Conservation (phyloP, 2,797 vertebrate genomes). For the Philypnodon macrostomus region DNA sequence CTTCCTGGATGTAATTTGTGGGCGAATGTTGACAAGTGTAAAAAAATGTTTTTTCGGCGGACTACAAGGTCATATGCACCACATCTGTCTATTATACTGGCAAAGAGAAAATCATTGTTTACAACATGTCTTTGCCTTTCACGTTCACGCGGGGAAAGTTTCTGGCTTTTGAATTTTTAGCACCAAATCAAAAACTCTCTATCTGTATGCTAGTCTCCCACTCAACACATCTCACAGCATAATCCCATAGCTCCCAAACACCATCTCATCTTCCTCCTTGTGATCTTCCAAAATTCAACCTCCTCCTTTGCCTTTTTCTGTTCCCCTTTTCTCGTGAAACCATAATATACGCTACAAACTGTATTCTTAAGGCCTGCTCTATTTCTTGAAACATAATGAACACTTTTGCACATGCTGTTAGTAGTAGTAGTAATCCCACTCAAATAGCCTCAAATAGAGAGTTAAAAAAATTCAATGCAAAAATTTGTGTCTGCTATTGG, state of each 20-base stretch:
- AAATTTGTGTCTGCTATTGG: background rate
- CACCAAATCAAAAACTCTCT: constrained; percentile 38
- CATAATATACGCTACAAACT: constrained; percentile 22
- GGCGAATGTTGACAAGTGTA: background rate
- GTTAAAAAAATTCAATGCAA: constrained; percentile 9
- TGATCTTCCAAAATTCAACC: constrained; percentile 59
- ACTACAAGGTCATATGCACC: background rate
- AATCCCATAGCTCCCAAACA: constrained; percentile 61
- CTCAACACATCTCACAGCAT: constrained; percentile 60
- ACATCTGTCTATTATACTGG: background rate
- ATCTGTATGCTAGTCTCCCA: constrained; percentile 41
- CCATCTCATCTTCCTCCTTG: constrained; percentile 58
- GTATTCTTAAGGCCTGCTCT: constrained; percentile 23
- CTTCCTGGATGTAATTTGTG: background rate
- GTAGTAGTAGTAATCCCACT: constrained; percentile 15
- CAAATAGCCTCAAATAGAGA: constrained; percentile 10
- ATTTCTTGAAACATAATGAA: constrained; percentile 45
- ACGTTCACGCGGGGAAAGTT: constrained; percentile 18
- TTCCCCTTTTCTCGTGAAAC: constrained; percentile 23
- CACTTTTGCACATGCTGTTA: constrained; percentile 39
- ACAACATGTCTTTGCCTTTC: background rate
- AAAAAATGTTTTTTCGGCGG: constrained; percentile 1
- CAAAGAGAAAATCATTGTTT: constrained; percentile 9
- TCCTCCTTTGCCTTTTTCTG: constrained; percentile 14
- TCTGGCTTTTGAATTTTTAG: constrained; percentile 26